Conservation (phyloP, 2,113 vertebrate species). For the Pitta sordida region DNA sequence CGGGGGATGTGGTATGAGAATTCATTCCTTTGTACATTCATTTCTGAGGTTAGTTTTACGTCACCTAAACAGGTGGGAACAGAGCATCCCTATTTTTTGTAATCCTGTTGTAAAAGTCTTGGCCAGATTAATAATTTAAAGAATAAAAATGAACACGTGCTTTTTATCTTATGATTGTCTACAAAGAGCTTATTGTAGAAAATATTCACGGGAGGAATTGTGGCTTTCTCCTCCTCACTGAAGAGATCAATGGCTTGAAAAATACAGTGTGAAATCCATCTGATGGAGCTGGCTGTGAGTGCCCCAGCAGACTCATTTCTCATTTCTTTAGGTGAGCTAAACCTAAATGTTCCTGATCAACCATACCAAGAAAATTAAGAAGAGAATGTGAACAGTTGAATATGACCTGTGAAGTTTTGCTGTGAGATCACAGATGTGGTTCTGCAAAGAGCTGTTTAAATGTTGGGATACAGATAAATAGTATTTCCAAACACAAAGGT, state of each 20-base stretch:
- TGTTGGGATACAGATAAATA: background rate
- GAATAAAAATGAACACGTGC: background rate
- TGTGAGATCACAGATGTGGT: background rate
- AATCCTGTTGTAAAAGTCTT: background rate
- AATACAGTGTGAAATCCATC: background rate
- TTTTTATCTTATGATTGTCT: background rate
- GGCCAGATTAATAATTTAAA: background rate
- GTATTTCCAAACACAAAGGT: background rate
- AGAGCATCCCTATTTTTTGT: background rate
- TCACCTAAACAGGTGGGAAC: background rate
- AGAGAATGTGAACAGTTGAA: background rate
- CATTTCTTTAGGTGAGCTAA: background rate
- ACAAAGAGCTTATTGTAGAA: background rate
- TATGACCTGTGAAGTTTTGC: background rate
- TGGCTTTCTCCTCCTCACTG: background rate
- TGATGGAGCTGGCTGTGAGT: background rate
- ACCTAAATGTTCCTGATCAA: background rate
- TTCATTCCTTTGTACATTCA: rapidly evolving
- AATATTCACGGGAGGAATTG: background rate
- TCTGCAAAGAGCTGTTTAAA: background rate
- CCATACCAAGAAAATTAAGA: background rate
- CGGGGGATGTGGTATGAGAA: background rate
- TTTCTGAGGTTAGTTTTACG: background rate
- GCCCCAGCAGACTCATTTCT: background rate
- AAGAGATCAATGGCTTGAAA: background rate